Evolutionary conservation across 2,113 vertebrate species (phyloP).

Genomic region (Aramus guarauna): DNA sequence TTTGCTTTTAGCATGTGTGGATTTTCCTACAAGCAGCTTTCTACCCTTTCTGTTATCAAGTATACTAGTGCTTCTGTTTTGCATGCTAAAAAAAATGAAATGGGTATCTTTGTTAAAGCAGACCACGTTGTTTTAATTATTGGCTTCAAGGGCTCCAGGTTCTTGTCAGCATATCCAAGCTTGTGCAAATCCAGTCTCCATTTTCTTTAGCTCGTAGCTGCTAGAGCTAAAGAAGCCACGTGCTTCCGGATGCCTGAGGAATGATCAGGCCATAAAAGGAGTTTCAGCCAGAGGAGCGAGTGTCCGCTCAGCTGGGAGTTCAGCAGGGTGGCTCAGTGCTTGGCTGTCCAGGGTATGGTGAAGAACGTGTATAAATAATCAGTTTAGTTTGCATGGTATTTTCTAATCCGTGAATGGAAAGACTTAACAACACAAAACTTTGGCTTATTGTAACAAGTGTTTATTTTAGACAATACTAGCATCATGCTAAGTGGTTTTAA

Average conservation of each 20-base stretch:
- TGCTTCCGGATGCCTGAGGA: constrained; percentile 7
- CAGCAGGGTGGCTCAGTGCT: neutral
- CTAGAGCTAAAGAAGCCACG: neutral
- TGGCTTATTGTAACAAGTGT: neutral
- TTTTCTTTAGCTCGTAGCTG: neutral
- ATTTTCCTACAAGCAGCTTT: neutral
- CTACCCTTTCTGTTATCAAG: neutral
- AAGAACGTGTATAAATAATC: neutral
- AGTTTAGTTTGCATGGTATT: neutral
- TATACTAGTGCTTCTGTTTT: neutral
- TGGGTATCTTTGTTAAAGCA: neutral
- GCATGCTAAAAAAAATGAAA: neutral
- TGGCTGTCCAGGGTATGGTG: neutral
- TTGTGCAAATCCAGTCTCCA: neutral
- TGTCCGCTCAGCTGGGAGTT: neutral
- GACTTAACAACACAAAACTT: neutral
- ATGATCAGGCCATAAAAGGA: neutral
- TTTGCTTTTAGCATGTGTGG: neutral
- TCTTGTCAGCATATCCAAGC: neutral
- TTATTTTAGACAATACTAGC: neutral
- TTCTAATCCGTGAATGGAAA: neutral
- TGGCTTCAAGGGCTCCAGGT: neutral
- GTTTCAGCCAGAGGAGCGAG: neutral
- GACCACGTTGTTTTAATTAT: neutral
- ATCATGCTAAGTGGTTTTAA: neutral